These are phyloP conservation scores for Cydia fagiglandana DNA, from an alignment of 1,140 invertebrate species.

Conservation along the genomic window DNA sequence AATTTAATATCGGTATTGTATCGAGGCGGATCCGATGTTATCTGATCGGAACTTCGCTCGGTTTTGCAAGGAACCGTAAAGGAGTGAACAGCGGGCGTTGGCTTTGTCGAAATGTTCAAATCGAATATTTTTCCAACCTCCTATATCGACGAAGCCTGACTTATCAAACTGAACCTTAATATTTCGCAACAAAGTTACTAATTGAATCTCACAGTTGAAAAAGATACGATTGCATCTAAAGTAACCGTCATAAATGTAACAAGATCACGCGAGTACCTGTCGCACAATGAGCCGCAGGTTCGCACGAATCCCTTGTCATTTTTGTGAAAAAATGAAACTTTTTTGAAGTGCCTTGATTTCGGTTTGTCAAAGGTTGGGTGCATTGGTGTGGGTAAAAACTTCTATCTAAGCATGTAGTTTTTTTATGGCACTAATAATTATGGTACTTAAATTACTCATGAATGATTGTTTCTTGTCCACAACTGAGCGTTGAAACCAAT, in stretches of 20 bases:
- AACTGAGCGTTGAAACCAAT: too few species aligned
- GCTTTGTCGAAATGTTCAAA: slow-evolving; percentile 61
- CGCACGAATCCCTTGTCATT: slow-evolving; percentile 30
- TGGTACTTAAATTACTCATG: background rate
- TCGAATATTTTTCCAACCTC: slow-evolving; percentile 46
- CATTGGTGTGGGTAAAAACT: background rate
- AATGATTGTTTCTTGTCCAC: too few species aligned
- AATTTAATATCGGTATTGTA: slow-evolving; percentile 57
- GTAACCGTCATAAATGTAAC: background rate
- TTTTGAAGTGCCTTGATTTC: slow-evolving; percentile 12
- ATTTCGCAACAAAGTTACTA: background rate
- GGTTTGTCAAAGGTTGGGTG: slow-evolving; percentile 7
- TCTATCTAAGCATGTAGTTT: background rate
- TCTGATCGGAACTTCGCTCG: slow-evolving; percentile 73
- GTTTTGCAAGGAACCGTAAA: slow-evolving; percentile 51
- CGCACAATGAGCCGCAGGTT: slow-evolving; percentile 25
- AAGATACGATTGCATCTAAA: background rate
- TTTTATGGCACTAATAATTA: background rate
- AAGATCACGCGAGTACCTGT: slow-evolving; percentile 24
- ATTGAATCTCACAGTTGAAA: background rate
- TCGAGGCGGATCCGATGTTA: slow-evolving; percentile 62
- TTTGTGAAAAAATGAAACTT: slow-evolving; percentile 25
- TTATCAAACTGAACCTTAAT: background rate
- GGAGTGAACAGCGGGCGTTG: slow-evolving; percentile 58
- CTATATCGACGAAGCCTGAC: background rate